Evolutionary conservation across 2,113 vertebrate species (phyloP).

Genomic region (Daboia siamensis): DNA sequence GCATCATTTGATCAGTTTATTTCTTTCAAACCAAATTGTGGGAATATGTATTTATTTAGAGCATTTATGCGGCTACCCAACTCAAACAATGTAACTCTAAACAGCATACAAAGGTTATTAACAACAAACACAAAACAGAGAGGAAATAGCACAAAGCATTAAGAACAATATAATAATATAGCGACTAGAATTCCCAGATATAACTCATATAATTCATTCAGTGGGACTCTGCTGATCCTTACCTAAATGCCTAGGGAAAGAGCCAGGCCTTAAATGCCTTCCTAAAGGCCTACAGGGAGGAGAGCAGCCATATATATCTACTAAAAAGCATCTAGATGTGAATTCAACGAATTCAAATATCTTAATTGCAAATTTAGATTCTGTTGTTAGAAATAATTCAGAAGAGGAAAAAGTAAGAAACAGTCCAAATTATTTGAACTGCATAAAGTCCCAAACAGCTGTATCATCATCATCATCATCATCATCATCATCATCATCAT

Average conservation of each 20-base stretch:
- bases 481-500: neutral
- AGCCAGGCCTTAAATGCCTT: neutral
- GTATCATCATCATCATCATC: conserved; percentile 19
- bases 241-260: neutral
- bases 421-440: neutral
- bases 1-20: neutral
- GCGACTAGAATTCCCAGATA: neutral
- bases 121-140: neutral
- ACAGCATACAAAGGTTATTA: neutral
- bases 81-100: neutral
- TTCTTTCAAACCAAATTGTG: neutral
- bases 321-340: neutral
- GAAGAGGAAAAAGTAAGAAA: conserved; percentile 3
- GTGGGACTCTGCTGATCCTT: neutral
- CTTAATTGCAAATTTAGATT: conserved; percentile 10
- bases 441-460: neutral
- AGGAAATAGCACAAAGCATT: neutral
- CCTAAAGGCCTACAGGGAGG: neutral
- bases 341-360: conserved; percentile 21
- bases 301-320: neutral
- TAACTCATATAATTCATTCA: neutral
- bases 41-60: neutral
- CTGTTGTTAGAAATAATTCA: neutral
- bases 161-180: neutral
- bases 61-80: neutral